These are phyloP conservation scores for Andrena minutula DNA, from an alignment of 2,888 invertebrate genomes.

Conservation along the genomic window DNA sequence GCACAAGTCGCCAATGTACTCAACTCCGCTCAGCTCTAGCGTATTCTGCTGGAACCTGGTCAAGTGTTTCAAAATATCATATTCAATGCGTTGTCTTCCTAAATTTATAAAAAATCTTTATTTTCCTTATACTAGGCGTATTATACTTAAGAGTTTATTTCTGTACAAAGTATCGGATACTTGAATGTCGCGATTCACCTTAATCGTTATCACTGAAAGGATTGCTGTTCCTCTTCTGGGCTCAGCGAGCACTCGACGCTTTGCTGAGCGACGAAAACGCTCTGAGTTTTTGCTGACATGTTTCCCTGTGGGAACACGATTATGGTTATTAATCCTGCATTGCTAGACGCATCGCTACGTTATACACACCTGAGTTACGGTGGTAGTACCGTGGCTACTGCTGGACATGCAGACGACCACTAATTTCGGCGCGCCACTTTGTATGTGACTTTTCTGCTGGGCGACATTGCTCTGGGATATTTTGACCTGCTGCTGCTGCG, in stretches of 20 bases:
- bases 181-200: background rate
- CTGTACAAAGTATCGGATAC: conserved; percentile 31
- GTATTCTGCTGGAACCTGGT: background rate
- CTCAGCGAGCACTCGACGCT: conserved; percentile 77
- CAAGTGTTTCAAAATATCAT: too few relatives aligned
- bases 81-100: background rate
- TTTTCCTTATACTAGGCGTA: conserved; percentile 16
- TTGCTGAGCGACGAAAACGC: conserved; percentile 79
- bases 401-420: conserved; percentile 86
- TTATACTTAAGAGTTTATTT: conserved; percentile 25
- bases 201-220: conserved; percentile 74
- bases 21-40: background rate
- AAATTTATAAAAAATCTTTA: conserved; percentile 32
- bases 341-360: background rate
- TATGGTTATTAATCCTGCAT: background rate
- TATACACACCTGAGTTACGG: conserved; percentile 79
- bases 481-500: conserved; percentile 71
- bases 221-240: conserved; percentile 80
- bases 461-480: conserved; percentile 73
- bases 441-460: conserved; percentile 78
- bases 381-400: conserved; percentile 79
- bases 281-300: conserved; percentile 77
- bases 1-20: background rate
- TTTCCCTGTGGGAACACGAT: conserved; percentile 72
- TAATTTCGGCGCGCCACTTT: conserved; percentile 85